These are phyloP conservation scores for Nematolebias whitei DNA, from an alignment of 2,113 vertebrate genomes.

Conservation along the genomic window DNA sequence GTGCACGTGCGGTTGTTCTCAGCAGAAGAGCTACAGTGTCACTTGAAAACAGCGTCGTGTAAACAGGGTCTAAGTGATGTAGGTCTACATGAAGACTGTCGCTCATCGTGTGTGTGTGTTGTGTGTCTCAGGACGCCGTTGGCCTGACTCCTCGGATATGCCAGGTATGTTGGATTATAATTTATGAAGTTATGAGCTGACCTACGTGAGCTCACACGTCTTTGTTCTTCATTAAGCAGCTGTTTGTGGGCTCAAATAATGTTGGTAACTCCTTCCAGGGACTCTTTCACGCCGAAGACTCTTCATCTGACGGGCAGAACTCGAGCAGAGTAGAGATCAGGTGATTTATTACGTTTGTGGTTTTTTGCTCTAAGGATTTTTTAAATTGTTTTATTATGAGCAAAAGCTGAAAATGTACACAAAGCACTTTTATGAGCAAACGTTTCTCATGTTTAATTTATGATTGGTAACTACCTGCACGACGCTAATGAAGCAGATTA, in stretches of 20 bases:
- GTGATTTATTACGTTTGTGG: conserved; percentile 72
- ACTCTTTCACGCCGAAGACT: conserved; percentile 86
- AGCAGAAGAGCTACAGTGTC: too few relatives aligned
- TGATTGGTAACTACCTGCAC: too few relatives aligned
- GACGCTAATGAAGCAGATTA: too few relatives aligned
- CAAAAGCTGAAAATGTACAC: too few relatives aligned
- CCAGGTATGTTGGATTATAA: conserved; percentile 81
- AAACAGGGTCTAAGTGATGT: too few relatives aligned
- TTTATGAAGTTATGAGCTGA: not conserved
- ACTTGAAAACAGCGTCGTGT: too few relatives aligned
- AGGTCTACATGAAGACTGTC: too few relatives aligned
- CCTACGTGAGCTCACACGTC: not conserved
- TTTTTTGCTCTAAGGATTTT: too few relatives aligned
- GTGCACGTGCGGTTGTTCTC: too few relatives aligned
- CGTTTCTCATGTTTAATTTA: too few relatives aligned
- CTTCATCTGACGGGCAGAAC: conserved; percentile 79
- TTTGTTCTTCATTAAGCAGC: not conserved
- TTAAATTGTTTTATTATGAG: too few relatives aligned
- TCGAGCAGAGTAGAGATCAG: conserved; percentile 94
- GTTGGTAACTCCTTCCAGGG: conserved; percentile 79
- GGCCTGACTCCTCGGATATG: conserved; percentile 96
- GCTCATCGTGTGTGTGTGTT: conserved; percentile 1
- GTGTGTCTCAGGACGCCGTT: conserved; percentile 83
- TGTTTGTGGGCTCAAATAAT: conserved; percentile 4
- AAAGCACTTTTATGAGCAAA: too few relatives aligned